Base-by-base conservation (phyloP, 2,888 invertebrate genomes). In the Choreutis nemorana region DNA sequence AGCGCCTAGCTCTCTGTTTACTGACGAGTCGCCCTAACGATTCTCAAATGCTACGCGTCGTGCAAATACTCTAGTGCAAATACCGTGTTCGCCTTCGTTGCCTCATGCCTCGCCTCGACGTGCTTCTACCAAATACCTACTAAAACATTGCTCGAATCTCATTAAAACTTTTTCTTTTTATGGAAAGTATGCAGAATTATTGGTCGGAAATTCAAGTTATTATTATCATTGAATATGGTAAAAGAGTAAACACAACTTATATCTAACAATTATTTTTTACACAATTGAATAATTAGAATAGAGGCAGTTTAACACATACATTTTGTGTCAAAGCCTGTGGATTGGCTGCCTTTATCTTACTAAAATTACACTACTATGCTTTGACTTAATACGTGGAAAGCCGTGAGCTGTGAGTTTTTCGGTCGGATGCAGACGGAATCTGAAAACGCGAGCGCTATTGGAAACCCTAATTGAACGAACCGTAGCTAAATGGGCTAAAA, bases 41-140 rank as follows among this genome's bases (percentile, higher is more conserved):
- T 77, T 66, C 64, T 70, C 72, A 68, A 77, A 73, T 66, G 68
- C 63, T 71, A 71, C 67, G 72, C 73, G 71, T 63, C 55, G 57
- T 45, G 63, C 61, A 67, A 72, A 68, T 59, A 75, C 59, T 65
- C 55, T 38, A 59, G 58, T 53, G 62, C 67, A 65, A 72, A 71
- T 55, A 65, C 51, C 50, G 52, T 48, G 51, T 50, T 49, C 52
- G 54, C 44, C 46, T 48, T 40, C 44, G 41, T 42, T 46, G 36
- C 42, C 36, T 46, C 28, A 28, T 9, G 39, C 42, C 39, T 42
- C 41, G 28, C 23, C 28, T 8, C 23, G n/a, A n/a, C n/a, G n/a
- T n/a, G 31, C 41, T 40, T 28, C 35, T 34, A 38, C 40, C 40
- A 31, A n/a, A n/a, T n/a, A n/a, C n/a, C n/a, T n/a, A n/a, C n/a